Evolutionary conservation across 2,113 vertebrate genomes (phyloP), one percentile per base, ranked within the genome.

Genomic region (Fulica atra): DNA sequence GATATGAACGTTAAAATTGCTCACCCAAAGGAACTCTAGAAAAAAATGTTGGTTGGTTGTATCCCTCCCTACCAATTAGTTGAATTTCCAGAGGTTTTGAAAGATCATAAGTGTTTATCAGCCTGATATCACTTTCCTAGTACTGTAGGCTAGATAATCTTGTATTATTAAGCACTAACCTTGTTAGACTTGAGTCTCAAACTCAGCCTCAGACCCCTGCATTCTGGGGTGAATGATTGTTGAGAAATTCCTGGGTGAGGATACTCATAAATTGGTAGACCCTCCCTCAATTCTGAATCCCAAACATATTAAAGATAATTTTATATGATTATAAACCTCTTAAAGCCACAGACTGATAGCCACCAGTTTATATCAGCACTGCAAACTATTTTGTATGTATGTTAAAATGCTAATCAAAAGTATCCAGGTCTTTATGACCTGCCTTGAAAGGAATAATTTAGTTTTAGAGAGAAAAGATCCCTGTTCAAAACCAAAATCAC

Each of bases 1-100:
- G 35, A 70, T 97, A 83, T 26, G 96, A 50, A 93, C 83, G 10
- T 78, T 97, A 40, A 73, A 73, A 81, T 97, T 10, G 54, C 96
- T 46, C 95, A 89, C 65, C 95, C 86, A 70, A 53, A 38, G 53
- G 86, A 46, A 81, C 94, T 38, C 82, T 53, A 31, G 96, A 87
- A 61, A 96, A 95, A 69, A 56, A 88, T 48, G 48, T 91, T 68
- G 73, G 53, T 8, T 80, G 82, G 51, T 86, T 16, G 42, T 56
- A 74, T 26, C 84, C 21, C 9, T 5, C 14, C 40, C 93, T 19
- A 72, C 10, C 92, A 96, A 20, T 92, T 89, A 81, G 81, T 83
- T 28, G 95, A 40, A 18, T 93, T 86, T 79, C 82, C 96, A 98
- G 98, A 94, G n/a, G 19, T 40, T 46, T 56, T 48, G 46, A 19